Conservation (phyloP, 2,888 invertebrate species). For the Lamellibrachia columna region DNA sequence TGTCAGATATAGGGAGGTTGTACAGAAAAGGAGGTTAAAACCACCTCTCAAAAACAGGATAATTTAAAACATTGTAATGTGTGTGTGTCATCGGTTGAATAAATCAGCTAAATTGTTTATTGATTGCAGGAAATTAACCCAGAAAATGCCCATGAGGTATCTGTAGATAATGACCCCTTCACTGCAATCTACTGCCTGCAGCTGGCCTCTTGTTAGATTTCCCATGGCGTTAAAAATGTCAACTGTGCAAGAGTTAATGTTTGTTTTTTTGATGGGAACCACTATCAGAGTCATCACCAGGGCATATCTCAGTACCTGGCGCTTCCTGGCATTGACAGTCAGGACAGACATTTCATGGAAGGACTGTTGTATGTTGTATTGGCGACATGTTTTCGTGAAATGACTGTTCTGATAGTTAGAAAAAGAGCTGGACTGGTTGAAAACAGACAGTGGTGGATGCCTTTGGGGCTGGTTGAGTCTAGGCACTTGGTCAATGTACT, state of each 20-base stretch:
- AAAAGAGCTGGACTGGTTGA: background rate
- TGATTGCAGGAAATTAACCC: background rate
- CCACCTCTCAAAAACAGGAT: background rate
- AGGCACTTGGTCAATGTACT: background rate
- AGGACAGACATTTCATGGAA: background rate
- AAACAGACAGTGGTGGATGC: background rate
- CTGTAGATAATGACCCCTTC: background rate
- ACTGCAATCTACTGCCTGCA: slow-evolving; percentile 5
- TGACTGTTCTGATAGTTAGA: background rate
- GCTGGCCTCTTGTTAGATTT: slow-evolving; percentile 6
- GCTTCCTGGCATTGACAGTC: background rate
- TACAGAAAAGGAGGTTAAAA: background rate
- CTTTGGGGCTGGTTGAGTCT: background rate
- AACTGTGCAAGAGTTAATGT: background rate
- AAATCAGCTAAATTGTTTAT: background rate
- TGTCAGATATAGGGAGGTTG: background rate
- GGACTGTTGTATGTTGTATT: background rate
- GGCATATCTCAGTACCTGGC: background rate
- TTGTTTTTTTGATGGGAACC: background rate
- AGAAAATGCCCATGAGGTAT: background rate
- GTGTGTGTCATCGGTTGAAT: background rate
- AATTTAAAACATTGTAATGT: background rate
- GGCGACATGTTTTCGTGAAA: background rate
- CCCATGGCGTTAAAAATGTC: background rate
- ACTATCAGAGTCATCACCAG: background rate